Evolutionary conservation across 1,140 invertebrate species (phyloP), one percentile per base, ranked within the genome.

Genomic region (Augochlora pura): DNA sequence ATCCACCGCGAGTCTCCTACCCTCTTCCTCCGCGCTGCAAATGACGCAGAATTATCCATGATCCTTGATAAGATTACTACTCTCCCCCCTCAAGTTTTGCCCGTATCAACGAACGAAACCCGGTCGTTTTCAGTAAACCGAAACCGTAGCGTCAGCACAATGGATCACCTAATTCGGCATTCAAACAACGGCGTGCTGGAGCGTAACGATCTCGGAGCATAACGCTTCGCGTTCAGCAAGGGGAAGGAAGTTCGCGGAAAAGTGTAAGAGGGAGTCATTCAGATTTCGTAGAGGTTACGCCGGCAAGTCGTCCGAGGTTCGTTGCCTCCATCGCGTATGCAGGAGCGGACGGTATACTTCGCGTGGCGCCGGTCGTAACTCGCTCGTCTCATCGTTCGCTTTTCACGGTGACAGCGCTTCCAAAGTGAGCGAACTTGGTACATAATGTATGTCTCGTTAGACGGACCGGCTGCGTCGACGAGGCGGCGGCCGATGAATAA

Each of bases 401-500:
- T 76, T 82, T 70, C 42, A 12, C 2, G n/a, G 14, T 23, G 16
- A 27, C 39, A 25, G 27, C n/a, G 46, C 42, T 32, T 52, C 52
- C 32, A 63, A 77, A 74, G 81, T 60, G 63, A 69, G 64, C 69
- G 42, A 78, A 83, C 38, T 86, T 82, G 74, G 79, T 87, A 75
- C 81, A 81, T 87, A 85, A 86, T 87, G 77, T 77, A 87, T 75
- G 82, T 84, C 86, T 87, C 84, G 82, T 88, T 87, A 86, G 65
- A 77, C 27, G 70, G 46, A 10, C 25, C 32, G 63, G 23, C 71
- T 71, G 62, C 73, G 38, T 23, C 49, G n/a, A 12, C 32, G 63
- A 18, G 25, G 16, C 64, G 32, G 21, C 46, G 21, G 16, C 46
- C 23, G n/a, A 68, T 49, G 79, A 78, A 76, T 68, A 82, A 84